Percentiles rank a stretch among this genome's conserved stretches.
These are phyloP conservation scores for Sternarchorhynchus goeldii DNA, from an alignment of 2,797 vertebrate species.

Conservation along the genomic window DNA sequence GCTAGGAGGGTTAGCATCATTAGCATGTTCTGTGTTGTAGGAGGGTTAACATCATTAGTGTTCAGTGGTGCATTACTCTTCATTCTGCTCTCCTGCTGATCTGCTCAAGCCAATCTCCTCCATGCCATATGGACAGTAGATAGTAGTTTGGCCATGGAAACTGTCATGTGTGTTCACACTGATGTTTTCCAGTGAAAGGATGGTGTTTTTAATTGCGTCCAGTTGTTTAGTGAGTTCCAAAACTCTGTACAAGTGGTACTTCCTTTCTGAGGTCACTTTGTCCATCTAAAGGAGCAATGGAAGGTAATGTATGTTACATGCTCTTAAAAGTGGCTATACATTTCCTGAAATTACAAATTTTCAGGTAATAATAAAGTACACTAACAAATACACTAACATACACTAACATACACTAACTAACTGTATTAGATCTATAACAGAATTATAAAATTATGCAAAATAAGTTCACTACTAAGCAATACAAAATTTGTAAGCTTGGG, in stretches of 20 bases:
- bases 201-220: constrained; percentile 71
- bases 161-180: constrained; percentile 68
- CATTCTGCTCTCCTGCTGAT: constrained; percentile 48
- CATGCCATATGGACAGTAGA: constrained; percentile 51
- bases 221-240: constrained; percentile 71
- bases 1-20: constrained; percentile 62
- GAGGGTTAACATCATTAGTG: constrained; percentile 62
- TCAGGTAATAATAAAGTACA: no score
- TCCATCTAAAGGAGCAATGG: constrained; percentile 61
- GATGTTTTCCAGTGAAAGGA: constrained; percentile 72
- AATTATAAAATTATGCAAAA: no score
- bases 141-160: neutral
- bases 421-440: no score
- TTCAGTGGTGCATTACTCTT: constrained; percentile 53
- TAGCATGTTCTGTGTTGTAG: constrained; percentile 73
- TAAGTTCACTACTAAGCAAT: no score
- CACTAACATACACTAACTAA: no score
- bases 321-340: neutral
- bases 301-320: neutral
- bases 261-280: constrained; percentile 71
- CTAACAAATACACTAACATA: no score
- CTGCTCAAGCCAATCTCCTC: constrained; percentile 46
- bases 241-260: constrained; percentile 67
- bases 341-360: no score
- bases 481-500: no score